Base-by-base conservation (phyloP, 2,113 vertebrate genomes). In the Neolamprologus tretocephalus region DNA sequence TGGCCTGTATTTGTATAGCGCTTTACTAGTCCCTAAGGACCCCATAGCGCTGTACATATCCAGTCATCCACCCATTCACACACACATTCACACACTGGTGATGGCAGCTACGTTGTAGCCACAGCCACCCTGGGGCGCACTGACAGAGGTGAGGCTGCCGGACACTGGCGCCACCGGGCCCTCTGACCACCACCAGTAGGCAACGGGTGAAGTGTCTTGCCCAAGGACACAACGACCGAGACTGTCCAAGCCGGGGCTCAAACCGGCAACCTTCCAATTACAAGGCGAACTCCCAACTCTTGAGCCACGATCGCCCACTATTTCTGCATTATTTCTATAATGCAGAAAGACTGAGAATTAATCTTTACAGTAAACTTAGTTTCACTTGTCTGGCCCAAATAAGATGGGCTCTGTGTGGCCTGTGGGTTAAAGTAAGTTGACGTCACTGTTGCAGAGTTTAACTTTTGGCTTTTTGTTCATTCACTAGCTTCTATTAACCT, bases 161-260 rank as follows among this genome's bases (percentile, higher is more conserved):
- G 5, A 42, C 40, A 42, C 12, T 42, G 40, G 40, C 12, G 0
- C 42, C 42, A 45, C 42, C 42, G 0, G 12, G 42, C 42, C 6
- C 0, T 45, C 42, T 45, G 42, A 45, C 2, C 42, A 45, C 42
- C 42, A 0, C 42, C 42, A 45, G 3, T 2, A 7, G 42, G 42
- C 42, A 45, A 45, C 5, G 3, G 42, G 42, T 45, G 42, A 45
- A 14, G 42, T 45, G 12, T 6, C 42, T 45, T 3, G 12, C 1
- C 12, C 42, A 45, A 45, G 12, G 40, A 42, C 12, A 42, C 40
- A 42, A 42, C 8, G 0, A 5, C 16, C 0, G 0, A 49, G 47
- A 49, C 3, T 49, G 47, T 49, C 8, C 3, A 3, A 19, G 47
- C 17, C 0, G 0, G 47, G 47, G 17, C 0, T 51, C 47, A 0